A percentile compares a stretch with the other conserved stretches of the same genome.
Evolutionary conservation across 2,888 invertebrate species (phyloP).

Genomic region (Eledone cirrhosa): DNA sequence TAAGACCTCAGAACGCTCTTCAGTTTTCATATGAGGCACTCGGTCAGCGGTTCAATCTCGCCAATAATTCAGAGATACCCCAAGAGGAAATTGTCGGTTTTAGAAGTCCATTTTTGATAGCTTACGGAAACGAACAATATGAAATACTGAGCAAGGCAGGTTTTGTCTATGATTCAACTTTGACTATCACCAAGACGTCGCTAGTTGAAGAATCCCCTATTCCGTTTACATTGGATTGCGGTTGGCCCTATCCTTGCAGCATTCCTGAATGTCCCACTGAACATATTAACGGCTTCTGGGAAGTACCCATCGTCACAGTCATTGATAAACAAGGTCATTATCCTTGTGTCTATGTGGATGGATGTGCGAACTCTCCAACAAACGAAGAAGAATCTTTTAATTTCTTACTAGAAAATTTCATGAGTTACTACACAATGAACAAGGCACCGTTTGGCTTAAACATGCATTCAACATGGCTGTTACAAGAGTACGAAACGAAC

Average conservation of each 20-base stretch:
- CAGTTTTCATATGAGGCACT: slow-evolving; percentile 51
- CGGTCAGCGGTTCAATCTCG: slow-evolving; percentile 51
- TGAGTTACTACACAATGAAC: slow-evolving; percentile 74
- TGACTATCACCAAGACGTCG: slow-evolving; percentile 40
- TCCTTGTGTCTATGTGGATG: slow-evolving; percentile 61
- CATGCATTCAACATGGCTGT: slow-evolving; percentile 82
- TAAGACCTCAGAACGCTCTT: slow-evolving; percentile 38
- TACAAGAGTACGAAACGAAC: slow-evolving; percentile 3
- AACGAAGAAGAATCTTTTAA: slow-evolving; percentile 54
- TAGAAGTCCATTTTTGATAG: slow-evolving; percentile 57
- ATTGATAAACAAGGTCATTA: slow-evolving; percentile 51
- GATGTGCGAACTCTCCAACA: slow-evolving; percentile 55
- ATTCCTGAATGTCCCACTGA: slow-evolving; percentile 28
- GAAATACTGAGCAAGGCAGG: slow-evolving; percentile 43
- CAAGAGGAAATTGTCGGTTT: slow-evolving; percentile 53
- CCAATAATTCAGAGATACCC: slow-evolving; percentile 49
- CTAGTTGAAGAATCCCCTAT: slow-evolving; percentile 23
- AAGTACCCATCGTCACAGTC: slow-evolving; percentile 58
- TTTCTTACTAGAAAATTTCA: slow-evolving; percentile 81
- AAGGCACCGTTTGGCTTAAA: slow-evolving; percentile 83
- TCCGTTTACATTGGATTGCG: slow-evolving; percentile 86
- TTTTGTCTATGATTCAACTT: slow-evolving; percentile 54
- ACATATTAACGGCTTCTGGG: slow-evolving; percentile 71
- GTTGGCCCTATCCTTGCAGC: slow-evolving; percentile 33
- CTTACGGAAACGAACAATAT: slow-evolving; percentile 47